phyloP scores from a whole-genome alignment of 2,797 vertebrate genomes.

The Sebastolobus alascanus region DNA sequence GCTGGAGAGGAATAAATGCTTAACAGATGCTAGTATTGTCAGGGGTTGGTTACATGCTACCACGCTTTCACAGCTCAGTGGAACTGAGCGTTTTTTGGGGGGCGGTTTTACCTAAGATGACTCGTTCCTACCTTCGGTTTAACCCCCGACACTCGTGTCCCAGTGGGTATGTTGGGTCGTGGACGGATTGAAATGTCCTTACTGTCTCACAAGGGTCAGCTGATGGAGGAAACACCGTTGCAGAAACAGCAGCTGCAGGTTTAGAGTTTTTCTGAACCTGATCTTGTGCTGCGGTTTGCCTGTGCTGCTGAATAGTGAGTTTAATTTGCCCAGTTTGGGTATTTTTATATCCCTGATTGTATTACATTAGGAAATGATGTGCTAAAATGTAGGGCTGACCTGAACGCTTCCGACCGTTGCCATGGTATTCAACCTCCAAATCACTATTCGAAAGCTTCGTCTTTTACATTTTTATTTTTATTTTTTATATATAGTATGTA shows the following conservation, averaged over 20 bases:
- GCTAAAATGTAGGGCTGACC: slow-evolving; percentile 2
- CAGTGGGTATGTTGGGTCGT: not conserved
- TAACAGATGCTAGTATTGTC: slow-evolving; percentile 71
- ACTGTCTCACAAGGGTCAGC: slow-evolving; percentile 12
- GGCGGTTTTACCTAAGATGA: slow-evolving; percentile 37
- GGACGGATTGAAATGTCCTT: slow-evolving; percentile 15
- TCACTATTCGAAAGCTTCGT: too few relatives aligned
- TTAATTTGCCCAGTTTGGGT: slow-evolving; percentile 18
- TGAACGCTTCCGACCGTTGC: too few relatives aligned
- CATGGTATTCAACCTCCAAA: too few relatives aligned
- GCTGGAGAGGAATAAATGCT: slow-evolving; percentile 65
- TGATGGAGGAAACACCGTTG: slow-evolving; percentile 19
- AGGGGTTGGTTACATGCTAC: slow-evolving; percentile 56
- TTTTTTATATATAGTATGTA: too few relatives aligned
- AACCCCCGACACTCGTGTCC: not conserved
- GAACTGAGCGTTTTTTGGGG: slow-evolving; percentile 16
- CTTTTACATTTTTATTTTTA: too few relatives aligned
- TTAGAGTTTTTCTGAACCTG: not conserved
- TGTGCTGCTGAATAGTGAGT: not conserved
- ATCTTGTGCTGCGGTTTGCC: slow-evolving; percentile 2
- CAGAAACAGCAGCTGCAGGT: slow-evolving; percentile 20
- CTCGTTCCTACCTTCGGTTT: slow-evolving; percentile 24
- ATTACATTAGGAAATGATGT: slow-evolving; percentile 30
- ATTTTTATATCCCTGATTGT: slow-evolving; percentile 39
- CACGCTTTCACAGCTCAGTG: slow-evolving; percentile 56